Evolutionary conservation across 2,888 invertebrate genomes (phyloP).

Genomic region (Sisyra nigra): DNA sequence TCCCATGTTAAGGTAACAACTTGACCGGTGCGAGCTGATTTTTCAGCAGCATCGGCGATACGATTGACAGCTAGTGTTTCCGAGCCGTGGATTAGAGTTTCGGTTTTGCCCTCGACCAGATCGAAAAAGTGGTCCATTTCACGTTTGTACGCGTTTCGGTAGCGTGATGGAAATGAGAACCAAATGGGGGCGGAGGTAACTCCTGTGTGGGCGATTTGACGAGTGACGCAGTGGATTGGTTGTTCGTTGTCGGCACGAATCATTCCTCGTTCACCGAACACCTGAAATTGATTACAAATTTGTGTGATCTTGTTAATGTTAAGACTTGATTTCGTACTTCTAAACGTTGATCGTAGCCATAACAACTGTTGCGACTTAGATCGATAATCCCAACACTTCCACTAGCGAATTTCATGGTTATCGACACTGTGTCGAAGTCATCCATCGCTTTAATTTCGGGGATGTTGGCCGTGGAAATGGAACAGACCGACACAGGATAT

Average conservation of each 20-base stretch:
- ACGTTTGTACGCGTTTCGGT: conserved; percentile 30
- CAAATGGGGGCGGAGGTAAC: conserved; percentile 33
- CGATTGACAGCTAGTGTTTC: conserved; percentile 39
- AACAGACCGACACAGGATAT: conserved; percentile 38
- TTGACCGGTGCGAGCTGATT: conserved; percentile 35
- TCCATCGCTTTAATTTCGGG: conserved; percentile 39
- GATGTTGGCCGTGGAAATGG: conserved; percentile 35
- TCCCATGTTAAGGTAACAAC: conserved; percentile 34
- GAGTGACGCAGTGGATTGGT: conserved; percentile 30
- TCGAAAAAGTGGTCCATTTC: conserved; percentile 46
- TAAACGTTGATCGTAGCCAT: conserved; percentile 52
- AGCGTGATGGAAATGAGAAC: conserved; percentile 45
- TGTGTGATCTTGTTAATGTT: too few relatives aligned
- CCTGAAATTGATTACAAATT: too few relatives aligned
- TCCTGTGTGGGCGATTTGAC: conserved; percentile 26
- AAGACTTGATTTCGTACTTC: conserved; percentile 25
- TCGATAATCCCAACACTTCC: conserved; percentile 46
- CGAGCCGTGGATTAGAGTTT: conserved; percentile 28
- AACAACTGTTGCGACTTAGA: conserved; percentile 39
- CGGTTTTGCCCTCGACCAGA: conserved; percentile 30
- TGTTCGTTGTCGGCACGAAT: conserved; percentile 37
- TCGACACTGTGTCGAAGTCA: conserved; percentile 46
- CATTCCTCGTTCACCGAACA: conserved; percentile 41
- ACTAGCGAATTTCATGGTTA: conserved; percentile 40
- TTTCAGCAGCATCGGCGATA: conserved; percentile 39